These are phyloP conservation scores for Calyptomena viridis DNA, from an alignment of 2,113 vertebrate species.

Conservation along the genomic window DNA sequence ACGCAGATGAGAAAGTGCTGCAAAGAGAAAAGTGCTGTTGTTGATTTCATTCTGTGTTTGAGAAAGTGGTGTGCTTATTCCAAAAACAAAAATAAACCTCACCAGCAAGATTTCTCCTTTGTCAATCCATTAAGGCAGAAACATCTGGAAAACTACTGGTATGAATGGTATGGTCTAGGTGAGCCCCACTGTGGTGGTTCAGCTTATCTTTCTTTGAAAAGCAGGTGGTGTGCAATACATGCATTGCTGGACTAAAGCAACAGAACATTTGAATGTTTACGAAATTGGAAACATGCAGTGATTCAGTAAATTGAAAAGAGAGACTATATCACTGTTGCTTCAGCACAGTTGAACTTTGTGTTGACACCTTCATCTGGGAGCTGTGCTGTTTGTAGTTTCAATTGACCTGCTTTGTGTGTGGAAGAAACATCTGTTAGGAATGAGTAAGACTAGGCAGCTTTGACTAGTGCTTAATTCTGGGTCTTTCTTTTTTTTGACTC, in stretches of 20 bases:
- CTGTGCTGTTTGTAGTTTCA: neutral
- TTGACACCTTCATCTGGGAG: neutral
- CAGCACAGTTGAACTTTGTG: neutral
- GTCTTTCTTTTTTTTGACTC: neutral
- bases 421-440: neutral
- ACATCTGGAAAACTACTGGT: neutral
- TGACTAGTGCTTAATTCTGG: neutral
- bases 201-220: neutral
- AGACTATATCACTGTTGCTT: neutral
- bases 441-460: neutral
- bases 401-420: neutral
- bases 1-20: neutral
- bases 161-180: accelerated
- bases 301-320: neutral
- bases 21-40: neutral
- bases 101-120: neutral
- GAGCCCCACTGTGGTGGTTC: neutral
- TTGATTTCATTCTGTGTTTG: neutral
- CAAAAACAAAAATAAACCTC: neutral
- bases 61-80: neutral
- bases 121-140: neutral
- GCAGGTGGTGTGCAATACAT: accelerated
- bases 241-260: neutral
- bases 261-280: neutral
- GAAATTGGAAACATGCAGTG: neutral